phyloP scores from a whole-genome alignment of 2,113 vertebrate species.

The Okapia johnstoni region DNA sequence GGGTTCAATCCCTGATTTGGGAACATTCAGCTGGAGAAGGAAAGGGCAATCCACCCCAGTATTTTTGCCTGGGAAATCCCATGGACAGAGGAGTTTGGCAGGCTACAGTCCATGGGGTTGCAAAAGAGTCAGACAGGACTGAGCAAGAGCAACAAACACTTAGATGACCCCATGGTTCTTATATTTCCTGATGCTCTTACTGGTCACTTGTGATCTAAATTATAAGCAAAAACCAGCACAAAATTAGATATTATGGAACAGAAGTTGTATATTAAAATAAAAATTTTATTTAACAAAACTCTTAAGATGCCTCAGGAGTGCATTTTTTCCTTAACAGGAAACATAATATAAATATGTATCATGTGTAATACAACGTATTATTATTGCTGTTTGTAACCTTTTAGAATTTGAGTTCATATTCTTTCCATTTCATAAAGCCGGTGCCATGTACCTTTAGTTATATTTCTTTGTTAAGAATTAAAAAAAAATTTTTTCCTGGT shows the following conservation, averaged over 20 bases:
- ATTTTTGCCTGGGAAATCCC: neutral
- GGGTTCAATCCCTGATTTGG: neutral
- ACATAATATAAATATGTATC: neutral
- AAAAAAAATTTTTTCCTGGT: neutral
- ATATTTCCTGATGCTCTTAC: neutral
- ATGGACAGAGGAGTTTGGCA: neutral
- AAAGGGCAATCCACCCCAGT: neutral
- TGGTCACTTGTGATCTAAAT: neutral
- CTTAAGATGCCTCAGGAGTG: neutral
- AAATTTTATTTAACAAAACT: neutral
- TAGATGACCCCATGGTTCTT: neutral
- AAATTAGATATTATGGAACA: neutral
- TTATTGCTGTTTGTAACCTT: neutral
- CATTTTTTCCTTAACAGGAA: neutral
- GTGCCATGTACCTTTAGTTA: neutral
- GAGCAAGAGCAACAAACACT: neutral
- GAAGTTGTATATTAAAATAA: neutral
- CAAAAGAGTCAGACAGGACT: neutral
- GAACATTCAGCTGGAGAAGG: neutral
- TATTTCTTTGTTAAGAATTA: neutral
- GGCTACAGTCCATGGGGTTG: neutral
- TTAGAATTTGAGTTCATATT: neutral
- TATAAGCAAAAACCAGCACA: neutral
- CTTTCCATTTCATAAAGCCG: neutral
- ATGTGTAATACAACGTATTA: neutral